Percentiles rank a stretch among this genome's conserved stretches.
Conservation (phyloP, 2,797 vertebrate genomes). For the Myripristis murdjan region DNA sequence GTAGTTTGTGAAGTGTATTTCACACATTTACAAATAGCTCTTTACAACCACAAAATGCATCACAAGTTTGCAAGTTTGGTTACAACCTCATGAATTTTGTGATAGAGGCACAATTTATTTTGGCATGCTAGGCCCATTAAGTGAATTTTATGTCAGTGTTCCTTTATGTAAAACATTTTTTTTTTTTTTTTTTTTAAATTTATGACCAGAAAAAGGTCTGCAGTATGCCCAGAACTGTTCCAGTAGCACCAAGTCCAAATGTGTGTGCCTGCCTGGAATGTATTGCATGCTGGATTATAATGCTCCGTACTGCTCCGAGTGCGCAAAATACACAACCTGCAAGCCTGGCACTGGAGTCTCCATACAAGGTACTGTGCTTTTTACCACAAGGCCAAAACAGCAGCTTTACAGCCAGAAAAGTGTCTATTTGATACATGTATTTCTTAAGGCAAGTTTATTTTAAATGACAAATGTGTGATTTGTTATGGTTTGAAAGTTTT, state of each 20-base stretch:
- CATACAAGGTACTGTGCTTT: constrained; percentile 61
- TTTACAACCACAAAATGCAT: too few species aligned
- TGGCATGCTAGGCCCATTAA: too few species aligned
- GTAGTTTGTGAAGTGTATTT: too few species aligned
- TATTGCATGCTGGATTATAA: constrained; percentile 35
- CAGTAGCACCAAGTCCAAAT: constrained; percentile 47
- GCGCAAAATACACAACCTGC: constrained; percentile 41
- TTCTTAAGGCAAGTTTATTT: too few species aligned
- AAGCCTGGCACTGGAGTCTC: constrained; percentile 62
- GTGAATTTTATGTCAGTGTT: neutral
- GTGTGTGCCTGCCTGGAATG: constrained; percentile 72
- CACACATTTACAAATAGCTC: too few species aligned
- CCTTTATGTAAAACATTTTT: constrained; percentile 1
- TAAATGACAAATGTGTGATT: too few species aligned
- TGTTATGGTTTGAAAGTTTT: too few species aligned
- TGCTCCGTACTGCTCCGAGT: constrained; percentile 41
- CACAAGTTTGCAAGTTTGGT: too few species aligned
- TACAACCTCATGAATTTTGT: too few species aligned
- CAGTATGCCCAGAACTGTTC: constrained; percentile 55
- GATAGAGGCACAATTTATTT: too few species aligned
- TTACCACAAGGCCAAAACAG: constrained; percentile 1
- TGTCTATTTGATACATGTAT: neutral
- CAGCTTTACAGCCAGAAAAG: neutral
- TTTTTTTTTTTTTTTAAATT: constrained; percentile 12
- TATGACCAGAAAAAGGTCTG: constrained; percentile 66